Evolutionary conservation across 2,797 vertebrate species (phyloP).

Genomic region (Danio tinwini): DNA sequence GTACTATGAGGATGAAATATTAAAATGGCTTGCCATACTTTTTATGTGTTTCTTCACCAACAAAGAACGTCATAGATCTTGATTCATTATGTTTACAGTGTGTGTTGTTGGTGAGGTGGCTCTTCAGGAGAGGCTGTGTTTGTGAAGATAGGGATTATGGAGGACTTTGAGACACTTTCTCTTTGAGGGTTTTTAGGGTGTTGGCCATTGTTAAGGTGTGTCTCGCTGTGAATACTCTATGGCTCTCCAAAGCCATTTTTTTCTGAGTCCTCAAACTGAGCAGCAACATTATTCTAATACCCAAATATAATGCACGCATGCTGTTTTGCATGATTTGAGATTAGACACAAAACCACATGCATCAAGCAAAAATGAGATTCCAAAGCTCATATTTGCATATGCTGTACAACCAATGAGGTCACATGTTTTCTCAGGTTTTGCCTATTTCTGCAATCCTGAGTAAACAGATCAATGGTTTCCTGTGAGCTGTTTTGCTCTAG

Average conservation of each 20-base stretch:
- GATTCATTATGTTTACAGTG: conserved; percentile 4
- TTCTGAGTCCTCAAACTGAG: conserved; percentile 22
- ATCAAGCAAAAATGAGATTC: conserved; percentile 55
- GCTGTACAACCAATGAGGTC: conserved; percentile 51
- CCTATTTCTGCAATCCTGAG: conserved; percentile 46
- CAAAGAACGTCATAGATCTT: not conserved
- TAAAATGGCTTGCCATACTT: too few species aligned
- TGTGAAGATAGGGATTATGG: conserved; percentile 35
- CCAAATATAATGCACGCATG: conserved; percentile 46
- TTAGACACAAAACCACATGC: conserved; percentile 40
- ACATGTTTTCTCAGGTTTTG: conserved; percentile 51
- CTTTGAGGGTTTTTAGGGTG: conserved; percentile 37
- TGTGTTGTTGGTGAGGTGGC: conserved; percentile 4
- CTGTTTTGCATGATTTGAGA: conserved; percentile 57
- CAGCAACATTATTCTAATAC: conserved; percentile 32
- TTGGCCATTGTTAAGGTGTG: conserved; percentile 45
- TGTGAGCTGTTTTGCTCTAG: conserved; percentile 48
- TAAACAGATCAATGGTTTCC: conserved; percentile 60
- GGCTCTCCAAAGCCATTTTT: conserved; percentile 34
- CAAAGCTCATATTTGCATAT: conserved; percentile 66
- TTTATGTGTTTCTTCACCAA: not conserved
- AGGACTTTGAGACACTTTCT: conserved; percentile 26
- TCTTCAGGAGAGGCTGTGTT: conserved; percentile 25
- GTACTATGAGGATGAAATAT: too few species aligned
- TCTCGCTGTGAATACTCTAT: not conserved